phyloP scores from a whole-genome alignment of 30 jellyfish, hydroid and myxozoan species.

The Phacellophora camtschatica region DNA sequence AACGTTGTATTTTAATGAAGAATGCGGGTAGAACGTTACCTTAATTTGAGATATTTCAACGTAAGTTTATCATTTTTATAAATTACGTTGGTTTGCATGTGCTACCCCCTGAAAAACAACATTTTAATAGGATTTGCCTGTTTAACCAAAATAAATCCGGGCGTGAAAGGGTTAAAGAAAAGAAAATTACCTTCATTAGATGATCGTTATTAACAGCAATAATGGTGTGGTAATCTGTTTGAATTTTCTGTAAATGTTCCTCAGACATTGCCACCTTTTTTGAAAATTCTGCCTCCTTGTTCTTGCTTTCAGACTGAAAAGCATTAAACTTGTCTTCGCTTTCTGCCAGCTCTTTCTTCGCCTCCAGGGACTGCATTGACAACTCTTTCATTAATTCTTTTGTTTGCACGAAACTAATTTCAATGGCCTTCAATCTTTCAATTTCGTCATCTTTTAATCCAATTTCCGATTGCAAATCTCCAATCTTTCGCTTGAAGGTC shows the following conservation, averaged over 20 bases:
- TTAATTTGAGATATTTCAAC: too few relatives aligned
- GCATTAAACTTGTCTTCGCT: constrained; percentile 22
- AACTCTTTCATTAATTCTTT: constrained; percentile 80
- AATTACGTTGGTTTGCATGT: too few relatives aligned
- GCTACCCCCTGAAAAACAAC: too few relatives aligned
- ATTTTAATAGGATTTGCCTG: background rate
- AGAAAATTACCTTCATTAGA: constrained; percentile 37
- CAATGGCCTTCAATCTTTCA: constrained; percentile 66
- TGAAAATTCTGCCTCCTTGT: constrained; percentile 40
- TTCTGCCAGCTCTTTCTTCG: constrained; percentile 43
- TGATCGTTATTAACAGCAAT: constrained; percentile 55
- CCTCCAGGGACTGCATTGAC: constrained; percentile 51
- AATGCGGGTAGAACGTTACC: too few relatives aligned
- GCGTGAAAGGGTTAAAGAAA: too few relatives aligned
- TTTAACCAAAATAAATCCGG: too few relatives aligned
- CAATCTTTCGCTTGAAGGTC: constrained; percentile 18
- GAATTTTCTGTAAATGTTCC: constrained; percentile 37
- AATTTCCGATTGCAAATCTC: constrained; percentile 48
- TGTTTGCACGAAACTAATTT: constrained; percentile 70
- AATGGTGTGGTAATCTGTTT: constrained; percentile 34
- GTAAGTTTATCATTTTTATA: too few relatives aligned
- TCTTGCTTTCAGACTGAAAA: constrained; percentile 35
- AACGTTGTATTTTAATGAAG: too few relatives aligned
- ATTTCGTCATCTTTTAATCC: constrained; percentile 75
- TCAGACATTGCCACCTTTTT: constrained; percentile 20